These are phyloP conservation scores for Cephalotes varians DNA, from an alignment of 2,888 invertebrate genomes.

Conservation along the genomic window DNA sequence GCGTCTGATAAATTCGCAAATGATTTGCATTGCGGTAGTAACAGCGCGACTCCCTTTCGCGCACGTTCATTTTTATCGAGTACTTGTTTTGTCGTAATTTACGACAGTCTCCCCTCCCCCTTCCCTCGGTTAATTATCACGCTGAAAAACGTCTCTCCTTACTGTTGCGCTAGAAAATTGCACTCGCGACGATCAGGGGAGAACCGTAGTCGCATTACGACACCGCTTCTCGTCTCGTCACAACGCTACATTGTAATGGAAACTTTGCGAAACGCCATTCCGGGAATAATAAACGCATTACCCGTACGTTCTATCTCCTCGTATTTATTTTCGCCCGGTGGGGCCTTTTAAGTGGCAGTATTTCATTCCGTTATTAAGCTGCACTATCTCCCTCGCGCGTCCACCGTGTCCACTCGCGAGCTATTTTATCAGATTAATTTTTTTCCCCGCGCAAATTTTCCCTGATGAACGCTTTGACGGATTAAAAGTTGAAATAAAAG, in stretches of 20 bases:
- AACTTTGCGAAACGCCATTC: slow-evolving; percentile 45
- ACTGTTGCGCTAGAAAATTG: slow-evolving; percentile 13
- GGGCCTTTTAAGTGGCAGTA: slow-evolving; percentile 46
- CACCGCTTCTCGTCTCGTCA: slow-evolving; percentile 35
- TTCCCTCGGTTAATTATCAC: slow-evolving; percentile 24
- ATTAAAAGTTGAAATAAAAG: slow-evolving; percentile 57
- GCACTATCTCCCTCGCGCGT: slow-evolving; percentile 29
- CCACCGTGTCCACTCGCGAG: slow-evolving; percentile 35
- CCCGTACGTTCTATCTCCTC: slow-evolving; percentile 29
- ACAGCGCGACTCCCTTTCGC: background rate
- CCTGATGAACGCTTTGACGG: slow-evolving; percentile 52
- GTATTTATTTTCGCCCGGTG: slow-evolving; percentile 43
- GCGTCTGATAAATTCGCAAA: slow-evolving; percentile 42
- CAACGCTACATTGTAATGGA: slow-evolving; percentile 36
- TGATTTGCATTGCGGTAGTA: slow-evolving; percentile 24
- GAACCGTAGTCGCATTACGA: slow-evolving; percentile 32
- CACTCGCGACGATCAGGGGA: slow-evolving; percentile 1
- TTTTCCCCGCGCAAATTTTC: slow-evolving; percentile 35
- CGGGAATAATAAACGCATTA: slow-evolving; percentile 50
- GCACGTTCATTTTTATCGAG: slow-evolving; percentile 28
- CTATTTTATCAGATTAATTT: slow-evolving; percentile 51
- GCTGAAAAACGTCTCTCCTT: slow-evolving; percentile 25
- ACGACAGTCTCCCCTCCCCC: background rate
- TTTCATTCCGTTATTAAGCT: slow-evolving; percentile 52
- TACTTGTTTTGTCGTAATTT: slow-evolving; percentile 29